phyloP scores from a whole-genome alignment of 2,797 vertebrate genomes.

The Morus bassanus region DNA sequence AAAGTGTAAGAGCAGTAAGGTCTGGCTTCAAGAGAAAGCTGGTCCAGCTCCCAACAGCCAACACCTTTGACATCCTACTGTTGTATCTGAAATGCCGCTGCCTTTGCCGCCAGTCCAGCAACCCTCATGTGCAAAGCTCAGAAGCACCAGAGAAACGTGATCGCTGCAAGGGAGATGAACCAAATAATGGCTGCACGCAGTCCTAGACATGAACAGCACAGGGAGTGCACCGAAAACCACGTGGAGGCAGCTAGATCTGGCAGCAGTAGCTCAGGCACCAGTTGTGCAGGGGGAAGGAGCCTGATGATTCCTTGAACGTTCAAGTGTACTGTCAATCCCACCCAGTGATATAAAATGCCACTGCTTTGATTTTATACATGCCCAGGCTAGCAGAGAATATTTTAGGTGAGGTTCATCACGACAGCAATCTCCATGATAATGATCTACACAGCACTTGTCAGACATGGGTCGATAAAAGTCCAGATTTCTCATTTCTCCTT shows the following conservation, averaged over 20 bases:
- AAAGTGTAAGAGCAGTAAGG: neutral
- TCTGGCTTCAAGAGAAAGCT: neutral
- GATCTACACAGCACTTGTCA: neutral
- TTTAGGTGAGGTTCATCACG: neutral
- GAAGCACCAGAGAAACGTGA: neutral
- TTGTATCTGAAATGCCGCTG: rapidly evolving
- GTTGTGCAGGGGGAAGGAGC: neutral
- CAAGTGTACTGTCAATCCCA: neutral
- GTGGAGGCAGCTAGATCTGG: neutral
- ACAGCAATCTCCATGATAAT: neutral
- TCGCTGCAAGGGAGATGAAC: neutral
- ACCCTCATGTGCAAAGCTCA: neutral
- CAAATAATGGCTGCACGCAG: neutral
- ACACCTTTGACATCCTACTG: neutral
- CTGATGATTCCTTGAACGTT: neutral
- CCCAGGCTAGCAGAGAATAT: neutral
- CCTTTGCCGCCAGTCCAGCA: neutral
- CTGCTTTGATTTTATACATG: neutral
- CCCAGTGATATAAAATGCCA: neutral
- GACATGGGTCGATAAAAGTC: neutral
- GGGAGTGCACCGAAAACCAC: rapidly evolving
- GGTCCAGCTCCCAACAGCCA: neutral
- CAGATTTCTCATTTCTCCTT: neutral
- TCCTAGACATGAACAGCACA: neutral
- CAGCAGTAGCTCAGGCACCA: neutral